Evolutionary conservation across 1,140 invertebrate genomes (phyloP), one percentile per base, ranked within the genome.

Genomic region (Trissolcus basalis): DNA sequence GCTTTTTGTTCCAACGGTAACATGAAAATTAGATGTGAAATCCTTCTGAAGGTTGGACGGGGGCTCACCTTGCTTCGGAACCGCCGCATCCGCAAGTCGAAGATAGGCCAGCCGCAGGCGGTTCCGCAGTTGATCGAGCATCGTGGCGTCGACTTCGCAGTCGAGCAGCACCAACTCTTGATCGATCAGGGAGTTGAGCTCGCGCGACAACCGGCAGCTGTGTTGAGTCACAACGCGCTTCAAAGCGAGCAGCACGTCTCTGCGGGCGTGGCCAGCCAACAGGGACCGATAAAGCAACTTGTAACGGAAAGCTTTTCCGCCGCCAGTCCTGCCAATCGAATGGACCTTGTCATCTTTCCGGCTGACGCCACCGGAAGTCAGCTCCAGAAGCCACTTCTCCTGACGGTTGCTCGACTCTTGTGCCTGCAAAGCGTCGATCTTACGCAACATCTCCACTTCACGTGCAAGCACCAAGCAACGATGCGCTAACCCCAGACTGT

Each of bases 371-470:
- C 88, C 90, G 0, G 91, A 91, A 61, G 92, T 90, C 78, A 90
- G 89, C 64, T 92, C 90, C 39, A 27, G 19, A 27, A 91, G 83
- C 60, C 91, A 89, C 64, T 89, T 89, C 12, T 88, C 85, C 60
- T 90, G 89, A 65, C 81, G 82, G 51, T 82, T 87, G 49, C 91
- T 90, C 73, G 90, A 85, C 63, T 89, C 0, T 78, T 89, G 86
- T 0, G 89, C 87, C 77, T 90, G 88, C 39, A 91, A 89, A 35
- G 87, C 86, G 75, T 93, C 92, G 43, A 93, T 92, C 4, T 90
- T 90, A 39, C 90, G 87, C 7, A 94, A 83, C 65, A 93, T 83
- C 80, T 92, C 90, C 9, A 93, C 90, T 85, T 93, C 92, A 76
- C 91, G 92, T 48, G 92, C 90, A 1, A 93, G 86, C 16, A 93